Conservation (phyloP, 2,888 invertebrate species). For the Cryptus viduatorius region DNA sequence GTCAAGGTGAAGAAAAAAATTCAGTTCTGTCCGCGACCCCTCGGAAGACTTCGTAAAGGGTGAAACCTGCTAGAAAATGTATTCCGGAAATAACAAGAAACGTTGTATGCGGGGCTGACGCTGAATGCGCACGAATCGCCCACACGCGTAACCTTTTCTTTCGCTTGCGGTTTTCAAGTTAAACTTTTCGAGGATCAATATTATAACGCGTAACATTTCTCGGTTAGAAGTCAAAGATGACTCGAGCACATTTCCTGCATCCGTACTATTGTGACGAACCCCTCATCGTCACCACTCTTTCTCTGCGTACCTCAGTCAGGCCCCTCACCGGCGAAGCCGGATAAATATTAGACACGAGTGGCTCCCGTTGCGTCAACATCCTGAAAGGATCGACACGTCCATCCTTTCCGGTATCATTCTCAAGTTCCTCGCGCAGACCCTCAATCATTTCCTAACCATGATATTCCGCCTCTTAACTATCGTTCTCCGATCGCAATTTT, state of each 20-base stretch:
- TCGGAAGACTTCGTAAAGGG: neutral
- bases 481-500: conserved; percentile 6
- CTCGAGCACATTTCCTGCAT: conserved; percentile 54
- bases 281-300: conserved; percentile 43
- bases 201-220: conserved; percentile 44
- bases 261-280: conserved; percentile 49
- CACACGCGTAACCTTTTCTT: neutral
- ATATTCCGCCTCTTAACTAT: conserved; percentile 37
- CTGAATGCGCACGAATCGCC: neutral
- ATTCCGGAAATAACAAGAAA: neutral
- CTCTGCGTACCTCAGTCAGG: neutral
- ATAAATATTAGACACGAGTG: conserved; percentile 79
- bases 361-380: conserved; percentile 75
- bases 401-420: conserved; percentile 71
- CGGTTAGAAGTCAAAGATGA: conserved; percentile 54
- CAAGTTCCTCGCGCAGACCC: conserved; percentile 14
- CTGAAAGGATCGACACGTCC: conserved; percentile 72
- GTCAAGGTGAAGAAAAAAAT: neutral
- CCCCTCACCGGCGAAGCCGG: conserved; percentile 40
- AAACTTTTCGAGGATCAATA: conserved; percentile 20
- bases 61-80: neutral
- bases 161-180: conserved; percentile 28
- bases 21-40: neutral
- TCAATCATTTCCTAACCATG: conserved; percentile 55
- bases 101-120: neutral